Evolutionary conservation across 2,888 invertebrate genomes (phyloP), one percentile per base, ranked within the genome.

Genomic region (Tholera decimalis): DNA sequence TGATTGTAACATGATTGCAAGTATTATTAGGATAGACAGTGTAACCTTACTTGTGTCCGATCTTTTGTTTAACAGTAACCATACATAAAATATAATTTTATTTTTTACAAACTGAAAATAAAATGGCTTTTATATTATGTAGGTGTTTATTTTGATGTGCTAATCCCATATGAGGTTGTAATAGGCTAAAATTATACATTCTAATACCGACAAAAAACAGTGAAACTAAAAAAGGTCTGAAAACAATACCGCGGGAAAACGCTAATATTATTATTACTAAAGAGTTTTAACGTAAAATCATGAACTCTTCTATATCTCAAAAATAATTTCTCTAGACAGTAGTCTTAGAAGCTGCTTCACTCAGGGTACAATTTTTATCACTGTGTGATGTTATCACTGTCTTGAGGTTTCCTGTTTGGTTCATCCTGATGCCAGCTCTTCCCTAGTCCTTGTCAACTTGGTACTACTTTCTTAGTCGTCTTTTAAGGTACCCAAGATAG

Each of bases 401-500:
- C 22, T 2, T 18, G 28, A 28, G 22, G 11, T 43, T 28, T 33
- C 11, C 13, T 28, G 22, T 54, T 43, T 53, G 28, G 35, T 67
- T 43, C 35, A 56, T 28, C 11, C 13, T 35, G 28, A 7, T 55
- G 13, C 9, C 20, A 41, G 2, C 11, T 35, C 26, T 41, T 9
- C 15, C 18, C 15, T 3, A 6, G 3, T 26, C 30, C 33, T 43
- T 35, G 55, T 28, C 11, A 8, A 43, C 41, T 7, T 43, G 26
- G 28, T 28, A 35, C n/a, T 43, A 67, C 28, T 43, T 67, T 43
- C 28, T 67, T 33, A 55, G 22, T 55, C 56, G 43, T 28, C 33
- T 67, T 67, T 64, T 67, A 64, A 41, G 43, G 28, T 28, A 6
- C 64, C 9, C 43, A 6, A 22, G 64, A 33, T 67, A 64, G 43